Base-by-base conservation (phyloP, 2,113 vertebrate genomes). In the Cyprinodon variegatus region DNA sequence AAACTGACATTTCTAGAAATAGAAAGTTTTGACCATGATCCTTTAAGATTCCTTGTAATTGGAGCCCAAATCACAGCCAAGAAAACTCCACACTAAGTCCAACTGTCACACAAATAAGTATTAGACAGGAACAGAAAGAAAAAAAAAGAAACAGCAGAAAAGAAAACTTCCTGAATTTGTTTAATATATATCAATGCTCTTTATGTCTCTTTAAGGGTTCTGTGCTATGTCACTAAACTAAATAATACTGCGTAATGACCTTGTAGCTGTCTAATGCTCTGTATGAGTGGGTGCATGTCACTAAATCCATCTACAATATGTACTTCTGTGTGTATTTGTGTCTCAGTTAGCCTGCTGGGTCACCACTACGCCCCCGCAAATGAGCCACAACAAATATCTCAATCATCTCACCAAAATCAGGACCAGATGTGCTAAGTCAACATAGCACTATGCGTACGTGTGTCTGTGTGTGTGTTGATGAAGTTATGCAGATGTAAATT, bases 341-440 rank as follows among this genome's bases (percentile, higher is more conserved):
- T 80, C 40, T 78, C n/a, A 53, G 75, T 83, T 29, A 61, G 61
- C 48, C 43, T 74, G 70, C 50, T 12, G 14, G 81, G 86, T 89
- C 84, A 69, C 46, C 14, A 13, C 74, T 81, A 53, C 73, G 63
- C 79, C 86, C 83, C 82, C 69, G 40, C 80, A 89, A 82, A 80
- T 17, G 68, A 84, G 74, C 83, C 63, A 74, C 67, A 70, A 89
- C 85, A 89, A 90, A 89, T 86, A 82, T 91, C 90, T 88, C 89
- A 80, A 86, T 87, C 85, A 84, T 88, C 84, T 81, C 72, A 60
- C 59, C 70, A 71, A 81, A 91, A 93, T 88, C 84, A 84, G 72
- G 71, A 89, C 86, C 90, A 92, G 88, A 91, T 91, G 92, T 87
- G 43, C 77, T 87, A 70, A 87, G 60, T 82, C 91, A 83, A 90